A percentile compares a stretch with the other conserved stretches of the same genome.
phyloP scores from a whole-genome alignment of 2,113 vertebrate genomes.

The Alligator sinensis region DNA sequence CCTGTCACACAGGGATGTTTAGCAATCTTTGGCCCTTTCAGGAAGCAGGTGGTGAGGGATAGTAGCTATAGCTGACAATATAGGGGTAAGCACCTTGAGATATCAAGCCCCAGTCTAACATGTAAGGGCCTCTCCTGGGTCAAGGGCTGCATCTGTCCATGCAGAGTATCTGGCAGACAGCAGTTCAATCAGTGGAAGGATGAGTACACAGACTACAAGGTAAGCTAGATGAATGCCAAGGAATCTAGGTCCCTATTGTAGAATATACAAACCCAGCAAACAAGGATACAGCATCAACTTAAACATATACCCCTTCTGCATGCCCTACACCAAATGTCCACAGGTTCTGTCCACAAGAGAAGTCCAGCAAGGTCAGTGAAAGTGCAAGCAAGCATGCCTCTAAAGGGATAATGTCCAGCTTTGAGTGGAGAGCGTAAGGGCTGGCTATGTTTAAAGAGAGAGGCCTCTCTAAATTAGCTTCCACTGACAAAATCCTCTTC shows the following conservation, averaged over 20 bases:
- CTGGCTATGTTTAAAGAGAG: neutral
- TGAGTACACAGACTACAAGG: fast-evolving
- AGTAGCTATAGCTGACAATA: neutral
- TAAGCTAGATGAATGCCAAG: fast-evolving
- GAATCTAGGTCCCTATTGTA: neutral
- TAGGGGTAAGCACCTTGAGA: neutral
- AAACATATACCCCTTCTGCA: fast-evolving
- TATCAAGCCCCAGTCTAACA: neutral
- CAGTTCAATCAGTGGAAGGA: fast-evolving
- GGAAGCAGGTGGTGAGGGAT: fast-evolving
- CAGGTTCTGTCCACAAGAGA: fast-evolving
- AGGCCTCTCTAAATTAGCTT: neutral
- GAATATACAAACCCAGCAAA: neutral
- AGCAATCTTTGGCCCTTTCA: too few relatives aligned
- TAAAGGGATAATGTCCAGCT: neutral
- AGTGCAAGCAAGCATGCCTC: neutral
- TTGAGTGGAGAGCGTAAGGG: neutral
- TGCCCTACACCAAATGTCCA: neutral
- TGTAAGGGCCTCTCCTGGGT: neutral
- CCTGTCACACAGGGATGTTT: neutral
- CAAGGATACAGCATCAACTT: neutral
- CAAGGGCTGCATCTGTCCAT: fast-evolving
- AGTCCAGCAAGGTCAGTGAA: neutral
- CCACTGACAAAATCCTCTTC: neutral
- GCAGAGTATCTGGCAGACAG: neutral